A percentile compares a stretch with the other conserved stretches of the same genome.
Evolutionary conservation across 2,797 vertebrate genomes (phyloP).

Genomic region (Channallabes apus): DNA sequence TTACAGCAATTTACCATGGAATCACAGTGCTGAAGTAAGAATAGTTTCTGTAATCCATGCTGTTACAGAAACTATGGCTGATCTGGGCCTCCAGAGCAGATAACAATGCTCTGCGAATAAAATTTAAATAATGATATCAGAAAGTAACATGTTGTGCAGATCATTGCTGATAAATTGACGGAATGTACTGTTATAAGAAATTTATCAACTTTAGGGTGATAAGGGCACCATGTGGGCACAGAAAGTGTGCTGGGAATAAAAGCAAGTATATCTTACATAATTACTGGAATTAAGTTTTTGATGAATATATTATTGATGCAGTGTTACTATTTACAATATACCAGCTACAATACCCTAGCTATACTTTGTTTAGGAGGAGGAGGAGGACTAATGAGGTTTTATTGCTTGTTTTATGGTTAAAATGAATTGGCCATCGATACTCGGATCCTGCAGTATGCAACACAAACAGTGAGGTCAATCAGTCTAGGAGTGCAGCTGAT

Average conservation of each 20-base stretch:
- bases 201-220: not conserved
- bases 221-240: not conserved
- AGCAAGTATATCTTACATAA: not conserved
- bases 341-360: not conserved
- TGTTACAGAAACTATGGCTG: not conserved
- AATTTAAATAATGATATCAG: not conserved
- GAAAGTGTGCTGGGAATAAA: not conserved
- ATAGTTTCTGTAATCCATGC: not conserved
- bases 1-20: conserved; percentile 48
- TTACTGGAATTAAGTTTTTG: not conserved
- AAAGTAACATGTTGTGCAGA: not conserved
- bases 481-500: not conserved
- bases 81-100: not conserved
- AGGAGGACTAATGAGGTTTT: not conserved
- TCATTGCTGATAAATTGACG: not conserved
- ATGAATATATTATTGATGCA: not conserved
- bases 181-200: not conserved
- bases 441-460: not conserved
- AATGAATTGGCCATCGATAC: not conserved
- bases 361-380: not conserved
- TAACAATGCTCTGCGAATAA: not conserved
- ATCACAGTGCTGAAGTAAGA: not conserved
- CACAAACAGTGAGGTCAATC: not conserved
- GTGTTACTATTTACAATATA: not conserved
- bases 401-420: not conserved